A percentile compares a stretch with the other conserved stretches of the same genome.
Conservation (phyloP, 2,797 vertebrate genomes). For the Otus scops region DNA sequence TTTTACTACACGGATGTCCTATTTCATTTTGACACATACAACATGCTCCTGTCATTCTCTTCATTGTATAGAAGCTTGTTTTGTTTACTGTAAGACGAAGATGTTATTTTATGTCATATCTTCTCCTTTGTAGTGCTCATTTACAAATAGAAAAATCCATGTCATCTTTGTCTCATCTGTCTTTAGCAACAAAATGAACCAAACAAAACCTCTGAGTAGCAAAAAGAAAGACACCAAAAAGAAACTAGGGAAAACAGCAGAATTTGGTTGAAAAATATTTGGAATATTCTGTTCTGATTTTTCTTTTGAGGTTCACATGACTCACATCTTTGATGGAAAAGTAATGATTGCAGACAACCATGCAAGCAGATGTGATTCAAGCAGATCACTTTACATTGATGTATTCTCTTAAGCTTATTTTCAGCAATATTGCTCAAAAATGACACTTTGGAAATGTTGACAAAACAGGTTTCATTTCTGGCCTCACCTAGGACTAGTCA, state of each 20-base stretch:
- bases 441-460: not conserved
- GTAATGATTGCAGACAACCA: not conserved
- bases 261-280: not conserved
- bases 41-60: not conserved
- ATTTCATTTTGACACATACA: slow-evolving; percentile 39
- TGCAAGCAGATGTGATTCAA: not conserved
- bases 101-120: not conserved
- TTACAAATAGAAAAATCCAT: slow-evolving; percentile 38
- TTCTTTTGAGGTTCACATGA: not conserved
- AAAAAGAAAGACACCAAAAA: not conserved
- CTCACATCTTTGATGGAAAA: not conserved
- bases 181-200: not conserved
- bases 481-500: not conserved
- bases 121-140: not conserved
- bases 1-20: not conserved
- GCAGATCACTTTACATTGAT: not conserved
- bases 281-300: not conserved
- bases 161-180: not conserved
- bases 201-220: not conserved
- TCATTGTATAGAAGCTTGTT: not conserved
- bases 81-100: slow-evolving; percentile 7
- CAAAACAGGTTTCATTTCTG: not conserved
- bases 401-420: not conserved
- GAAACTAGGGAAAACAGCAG: not conserved
- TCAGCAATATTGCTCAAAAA: not conserved